Evolutionary conservation across 1,140 invertebrate species (phyloP).

Genomic region (Carposina sasakii): DNA sequence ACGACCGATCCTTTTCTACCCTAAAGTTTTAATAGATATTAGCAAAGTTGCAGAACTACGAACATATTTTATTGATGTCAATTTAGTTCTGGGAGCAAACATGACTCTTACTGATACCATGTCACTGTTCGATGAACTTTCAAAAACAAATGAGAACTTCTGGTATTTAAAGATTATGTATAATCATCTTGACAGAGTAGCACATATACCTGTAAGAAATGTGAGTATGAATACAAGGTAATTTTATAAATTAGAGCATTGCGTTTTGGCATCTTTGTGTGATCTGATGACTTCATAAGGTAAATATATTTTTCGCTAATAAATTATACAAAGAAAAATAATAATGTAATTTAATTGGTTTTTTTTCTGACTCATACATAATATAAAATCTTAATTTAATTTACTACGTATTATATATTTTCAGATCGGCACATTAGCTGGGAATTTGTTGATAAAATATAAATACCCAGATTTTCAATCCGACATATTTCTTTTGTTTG

Average conservation of each 20-base stretch:
- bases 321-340: no score
- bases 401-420: no score
- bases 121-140: constrained; percentile 16
- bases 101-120: constrained; percentile 21
- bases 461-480: constrained; percentile 25
- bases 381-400: no score
- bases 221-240: constrained; percentile 21
- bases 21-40: constrained; percentile 26
- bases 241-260: no score
- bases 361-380: no score
- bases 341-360: no score
- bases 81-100: constrained; percentile 25
- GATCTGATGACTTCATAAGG: no score
- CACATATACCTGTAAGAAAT: constrained; percentile 27
- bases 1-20: constrained; percentile 17
- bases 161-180: constrained; percentile 20
- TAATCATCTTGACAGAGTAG: constrained; percentile 18
- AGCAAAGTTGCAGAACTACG: constrained; percentile 17
- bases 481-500: constrained; percentile 28
- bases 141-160: constrained; percentile 20
- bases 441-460: constrained; percentile 28
- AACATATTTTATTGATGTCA: constrained; percentile 21
- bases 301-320: no score
- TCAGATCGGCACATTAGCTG: constrained; percentile 27
- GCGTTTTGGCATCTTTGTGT: no score